Percentiles rank a stretch among this genome's conserved stretches.
Conservation (phyloP, 2,888 invertebrate genomes). For the Pemphredon lugubris region DNA sequence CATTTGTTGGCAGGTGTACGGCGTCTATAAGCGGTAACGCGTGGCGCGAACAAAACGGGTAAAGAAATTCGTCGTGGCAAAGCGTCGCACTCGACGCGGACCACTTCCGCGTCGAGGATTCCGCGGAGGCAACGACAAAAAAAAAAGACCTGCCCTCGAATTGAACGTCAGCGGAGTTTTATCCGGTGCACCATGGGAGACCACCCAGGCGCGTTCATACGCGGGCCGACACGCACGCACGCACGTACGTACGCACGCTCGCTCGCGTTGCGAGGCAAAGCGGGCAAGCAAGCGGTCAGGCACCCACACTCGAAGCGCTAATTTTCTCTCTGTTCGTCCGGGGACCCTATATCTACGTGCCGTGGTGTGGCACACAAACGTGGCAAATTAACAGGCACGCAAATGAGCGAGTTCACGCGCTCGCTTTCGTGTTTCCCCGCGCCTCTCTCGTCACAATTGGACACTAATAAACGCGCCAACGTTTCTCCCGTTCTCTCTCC, state of each 20-base stretch:
- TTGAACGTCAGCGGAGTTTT: constrained; percentile 45
- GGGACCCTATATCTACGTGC: constrained; percentile 53
- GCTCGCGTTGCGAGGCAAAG: constrained; percentile 25
- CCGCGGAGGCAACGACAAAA: constrained; percentile 1
- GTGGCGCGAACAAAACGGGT: too few species aligned
- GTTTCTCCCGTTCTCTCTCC: too few species aligned
- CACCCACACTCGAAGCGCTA: constrained; percentile 70
- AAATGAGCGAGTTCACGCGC: constrained; percentile 79
- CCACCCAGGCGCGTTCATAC: constrained; percentile 61
- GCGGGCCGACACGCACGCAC: constrained; percentile 48
- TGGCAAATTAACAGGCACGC: constrained; percentile 79
- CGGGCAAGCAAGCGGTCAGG: constrained; percentile 34
- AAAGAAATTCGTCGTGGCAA: too few species aligned
- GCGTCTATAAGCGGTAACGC: too few species aligned
- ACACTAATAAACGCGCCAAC: constrained; percentile 77
- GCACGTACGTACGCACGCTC: constrained; percentile 23
- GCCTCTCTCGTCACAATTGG: constrained; percentile 74
- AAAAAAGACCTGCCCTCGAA: too few species aligned
- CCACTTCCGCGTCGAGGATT: too few species aligned
- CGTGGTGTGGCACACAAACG: constrained; percentile 64
- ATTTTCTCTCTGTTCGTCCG: constrained; percentile 71
- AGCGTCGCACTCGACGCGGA: too few species aligned
- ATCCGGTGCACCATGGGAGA: constrained; percentile 39
- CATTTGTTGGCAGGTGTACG: too few species aligned
- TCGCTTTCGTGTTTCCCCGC: constrained; percentile 70